Percentiles rank a stretch among this genome's conserved stretches.
These are phyloP conservation scores for Euplagia quadripunctaria DNA, from an alignment of 2,888 invertebrate genomes.

Conservation along the genomic window DNA sequence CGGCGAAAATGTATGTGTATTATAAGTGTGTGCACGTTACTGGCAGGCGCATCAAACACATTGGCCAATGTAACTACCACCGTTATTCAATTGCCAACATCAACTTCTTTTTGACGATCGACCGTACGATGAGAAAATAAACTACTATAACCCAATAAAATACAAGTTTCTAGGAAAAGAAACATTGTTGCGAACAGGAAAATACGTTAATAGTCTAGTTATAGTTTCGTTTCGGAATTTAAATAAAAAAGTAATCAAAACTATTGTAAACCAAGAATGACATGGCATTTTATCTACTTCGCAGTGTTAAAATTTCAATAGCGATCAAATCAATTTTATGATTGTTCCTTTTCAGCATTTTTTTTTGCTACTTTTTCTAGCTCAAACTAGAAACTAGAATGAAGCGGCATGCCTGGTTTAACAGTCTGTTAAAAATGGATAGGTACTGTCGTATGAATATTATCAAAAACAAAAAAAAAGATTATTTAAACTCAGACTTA, in stretches of 20 bases:
- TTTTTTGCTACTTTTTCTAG: not conserved
- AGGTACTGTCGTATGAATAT: too few species aligned
- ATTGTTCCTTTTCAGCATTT: slow-evolving; percentile 1
- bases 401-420: too few species aligned
- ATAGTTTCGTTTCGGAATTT: slow-evolving; percentile 12
- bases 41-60: not conserved
- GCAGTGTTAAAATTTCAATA: slow-evolving; percentile 11
- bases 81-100: slow-evolving; percentile 51
- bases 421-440: too few species aligned
- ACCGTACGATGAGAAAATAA: slow-evolving; percentile 39
- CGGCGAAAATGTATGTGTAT: not conserved
- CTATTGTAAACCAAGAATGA: slow-evolving; percentile 16
- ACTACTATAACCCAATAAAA: slow-evolving; percentile 36
- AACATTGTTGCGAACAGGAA: slow-evolving; percentile 47
- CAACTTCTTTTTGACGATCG: slow-evolving; percentile 39
- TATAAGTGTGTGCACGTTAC: not conserved
- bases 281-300: slow-evolving; percentile 20
- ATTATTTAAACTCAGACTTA: too few species aligned
- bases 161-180: slow-evolving; percentile 40
- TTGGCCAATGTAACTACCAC: slow-evolving; percentile 26
- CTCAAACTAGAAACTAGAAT: not conserved
- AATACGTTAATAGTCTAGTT: slow-evolving; percentile 24
- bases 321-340: slow-evolving; percentile 11
- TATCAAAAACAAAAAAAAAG: too few species aligned
- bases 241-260: slow-evolving; percentile 26